Evolutionary conservation across 2,888 invertebrate genomes (phyloP), one percentile per base, ranked within the genome.

Genomic region (Anarsia innoxiella): DNA sequence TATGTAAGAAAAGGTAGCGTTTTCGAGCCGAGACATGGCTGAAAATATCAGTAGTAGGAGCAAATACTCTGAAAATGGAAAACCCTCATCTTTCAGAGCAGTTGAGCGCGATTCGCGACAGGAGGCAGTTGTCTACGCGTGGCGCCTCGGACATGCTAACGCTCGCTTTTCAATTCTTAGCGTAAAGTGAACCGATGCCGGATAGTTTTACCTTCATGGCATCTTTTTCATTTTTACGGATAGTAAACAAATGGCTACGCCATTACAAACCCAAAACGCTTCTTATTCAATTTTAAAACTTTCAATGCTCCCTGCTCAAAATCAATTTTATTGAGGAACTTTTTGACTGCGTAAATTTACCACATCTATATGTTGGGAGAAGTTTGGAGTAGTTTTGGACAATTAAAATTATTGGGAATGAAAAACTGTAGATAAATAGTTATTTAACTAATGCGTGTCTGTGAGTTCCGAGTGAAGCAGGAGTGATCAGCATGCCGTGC

Each of bases 401-500:
- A 8, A 13, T 19, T 19, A 28, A 10, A 14, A 14, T n/a, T 14
- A 13, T 14, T 27, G 34, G 16, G 2, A 26, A 13, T 14, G 12
- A 14, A 15, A 8, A n/a, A 3, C 4, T 3, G 19, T 26, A n/a
- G 26, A 26, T 8, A 26, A 3, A 26, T 3, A 6, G 9, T 26
- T 26, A 3, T 19, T 3, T n/a, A 19, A 19, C n/a, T n/a, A n/a
- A n/a, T n/a, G n/a, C n/a, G n/a, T n/a, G 19, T 19, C 3, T 5
- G 25, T 15, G 15, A 11, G 25, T 33, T n/a, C 23, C 41, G 27
- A 12, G 16, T 43, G 32, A 43, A 38, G 44, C 36, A n/a, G 15
- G n/a, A n/a, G n/a, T n/a, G n/a, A n/a, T n/a, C n/a, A 12, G 46
- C 15, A 83, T 84, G 84, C 77, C 83, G 46, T 84, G 84, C 54